Conservation (phyloP, 1,140 invertebrate species). For the Zaprionus davidi region DNA sequence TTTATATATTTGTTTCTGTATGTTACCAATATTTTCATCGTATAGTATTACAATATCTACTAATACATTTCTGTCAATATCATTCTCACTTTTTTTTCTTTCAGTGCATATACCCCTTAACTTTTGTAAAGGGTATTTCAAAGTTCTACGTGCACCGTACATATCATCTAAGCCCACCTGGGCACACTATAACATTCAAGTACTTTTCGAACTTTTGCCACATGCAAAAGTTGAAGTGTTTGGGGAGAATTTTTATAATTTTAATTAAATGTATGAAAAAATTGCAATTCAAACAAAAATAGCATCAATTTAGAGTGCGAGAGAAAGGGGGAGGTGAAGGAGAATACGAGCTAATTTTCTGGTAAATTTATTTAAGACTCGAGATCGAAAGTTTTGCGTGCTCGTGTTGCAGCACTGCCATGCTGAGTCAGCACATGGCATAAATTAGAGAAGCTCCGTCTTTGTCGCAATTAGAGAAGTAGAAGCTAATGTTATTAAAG, state of each 20-base stretch:
- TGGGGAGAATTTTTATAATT: conserved; percentile 47
- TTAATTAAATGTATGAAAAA: conserved; percentile 52
- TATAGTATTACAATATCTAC: too few species aligned
- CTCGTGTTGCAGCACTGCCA: conserved; percentile 35
- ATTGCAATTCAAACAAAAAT: conserved; percentile 1
- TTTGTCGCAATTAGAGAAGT: conserved; percentile 4
- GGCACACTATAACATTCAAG: background rate
- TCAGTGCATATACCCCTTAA: background rate
- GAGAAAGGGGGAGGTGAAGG: background rate
- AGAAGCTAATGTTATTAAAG: conserved; percentile 51
- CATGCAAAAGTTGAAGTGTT: conserved; percentile 30
- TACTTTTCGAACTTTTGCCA: conserved; percentile 7
- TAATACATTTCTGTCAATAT: too few species aligned
- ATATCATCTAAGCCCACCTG: background rate
- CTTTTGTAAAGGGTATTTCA: background rate
- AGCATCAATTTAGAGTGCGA: background rate
- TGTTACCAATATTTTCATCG: too few species aligned
- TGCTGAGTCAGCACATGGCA: conserved; percentile 55
- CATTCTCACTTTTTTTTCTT: background rate
- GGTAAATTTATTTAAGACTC: conserved; percentile 53
- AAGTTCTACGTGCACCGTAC: background rate
- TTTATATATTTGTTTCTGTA: too few species aligned
- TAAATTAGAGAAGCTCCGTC: conserved; percentile 61
- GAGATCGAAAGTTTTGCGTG: conserved; percentile 49
- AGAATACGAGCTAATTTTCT: conserved; percentile 34